Conservation (phyloP, 2,113 vertebrate species). For the Coptodon bakossiorum region DNA sequence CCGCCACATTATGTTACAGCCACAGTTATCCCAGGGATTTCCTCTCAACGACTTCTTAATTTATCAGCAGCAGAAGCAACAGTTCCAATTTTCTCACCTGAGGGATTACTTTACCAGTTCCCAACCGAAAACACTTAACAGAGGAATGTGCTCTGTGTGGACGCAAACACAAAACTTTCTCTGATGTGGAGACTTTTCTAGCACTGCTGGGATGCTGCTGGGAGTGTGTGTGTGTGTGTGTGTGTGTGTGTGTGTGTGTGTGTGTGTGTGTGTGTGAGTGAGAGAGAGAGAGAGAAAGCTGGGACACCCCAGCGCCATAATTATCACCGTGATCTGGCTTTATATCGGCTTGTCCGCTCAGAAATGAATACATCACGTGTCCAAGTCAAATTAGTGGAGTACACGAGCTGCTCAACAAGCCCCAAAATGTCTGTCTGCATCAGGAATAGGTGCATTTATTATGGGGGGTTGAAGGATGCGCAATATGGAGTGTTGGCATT, state of each 20-base stretch:
- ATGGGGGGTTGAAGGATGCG: not conserved
- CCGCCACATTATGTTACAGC: slow-evolving; percentile 15
- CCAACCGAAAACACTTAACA: slow-evolving; percentile 12
- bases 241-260: not conserved
- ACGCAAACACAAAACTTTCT: not conserved
- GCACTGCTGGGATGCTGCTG: not conserved
- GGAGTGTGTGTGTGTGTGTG: not conserved
- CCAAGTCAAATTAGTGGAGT: not conserved
- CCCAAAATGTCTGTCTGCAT: not conserved
- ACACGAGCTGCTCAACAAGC: not conserved
- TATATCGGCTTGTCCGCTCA: not conserved
- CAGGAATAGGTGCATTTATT: not conserved
- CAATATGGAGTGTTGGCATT: not conserved
- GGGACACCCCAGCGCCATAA: not conserved
- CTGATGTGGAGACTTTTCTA: not conserved
- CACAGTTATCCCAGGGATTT: slow-evolving; percentile 54
- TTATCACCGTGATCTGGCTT: not conserved
- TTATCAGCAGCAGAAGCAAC: slow-evolving; percentile 19
- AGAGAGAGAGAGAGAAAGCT: not conserved
- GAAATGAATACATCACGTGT: not conserved
- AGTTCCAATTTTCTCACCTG: slow-evolving; percentile 39
- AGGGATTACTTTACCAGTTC: slow-evolving; percentile 28
- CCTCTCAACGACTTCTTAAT: slow-evolving; percentile 42
- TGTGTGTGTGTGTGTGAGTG: not conserved
- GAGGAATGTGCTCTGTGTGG: not conserved